These are phyloP conservation scores for Apodemia duryi DNA, from an alignment of 2,888 invertebrate species.

Conservation along the genomic window DNA sequence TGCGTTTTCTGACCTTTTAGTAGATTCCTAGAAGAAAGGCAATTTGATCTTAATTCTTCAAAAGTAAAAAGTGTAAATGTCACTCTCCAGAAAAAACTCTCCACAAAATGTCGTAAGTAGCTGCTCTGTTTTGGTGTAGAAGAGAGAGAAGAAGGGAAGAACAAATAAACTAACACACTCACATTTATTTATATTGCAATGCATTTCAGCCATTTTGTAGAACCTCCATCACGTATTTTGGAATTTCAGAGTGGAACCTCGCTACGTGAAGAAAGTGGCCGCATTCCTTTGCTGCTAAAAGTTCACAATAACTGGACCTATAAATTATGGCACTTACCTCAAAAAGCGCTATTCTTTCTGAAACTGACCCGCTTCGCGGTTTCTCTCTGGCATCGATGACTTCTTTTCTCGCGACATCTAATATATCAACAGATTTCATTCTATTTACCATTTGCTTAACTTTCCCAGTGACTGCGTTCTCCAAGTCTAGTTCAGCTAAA, in stretches of 20 bases:
- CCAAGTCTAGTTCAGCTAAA: constrained; percentile 51
- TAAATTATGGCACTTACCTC: constrained; percentile 44
- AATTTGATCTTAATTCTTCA: too few relatives aligned
- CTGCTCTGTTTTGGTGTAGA: too few relatives aligned
- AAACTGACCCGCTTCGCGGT: constrained; percentile 51
- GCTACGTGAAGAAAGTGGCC: neutral
- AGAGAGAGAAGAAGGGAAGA: too few relatives aligned
- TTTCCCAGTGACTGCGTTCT: constrained; percentile 49
- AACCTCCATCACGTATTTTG: neutral
- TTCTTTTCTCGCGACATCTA: constrained; percentile 39
- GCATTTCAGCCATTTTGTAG: neutral
- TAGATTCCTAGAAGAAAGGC: too few relatives aligned
- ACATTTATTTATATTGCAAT: too few relatives aligned
- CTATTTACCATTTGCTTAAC: constrained; percentile 48
- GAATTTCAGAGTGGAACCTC: neutral
- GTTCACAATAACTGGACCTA: neutral
- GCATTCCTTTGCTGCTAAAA: neutral
- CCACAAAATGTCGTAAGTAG: too few relatives aligned
- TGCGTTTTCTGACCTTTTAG: too few relatives aligned
- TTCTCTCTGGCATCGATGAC: constrained; percentile 47
- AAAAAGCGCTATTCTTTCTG: constrained; percentile 60
- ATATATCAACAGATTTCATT: constrained; percentile 50
- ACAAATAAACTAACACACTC: too few relatives aligned
- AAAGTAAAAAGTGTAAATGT: too few relatives aligned
- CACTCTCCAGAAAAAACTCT: too few relatives aligned